phyloP scores from a whole-genome alignment of 2,113 vertebrate genomes.

The Pluvianellus socialis region DNA sequence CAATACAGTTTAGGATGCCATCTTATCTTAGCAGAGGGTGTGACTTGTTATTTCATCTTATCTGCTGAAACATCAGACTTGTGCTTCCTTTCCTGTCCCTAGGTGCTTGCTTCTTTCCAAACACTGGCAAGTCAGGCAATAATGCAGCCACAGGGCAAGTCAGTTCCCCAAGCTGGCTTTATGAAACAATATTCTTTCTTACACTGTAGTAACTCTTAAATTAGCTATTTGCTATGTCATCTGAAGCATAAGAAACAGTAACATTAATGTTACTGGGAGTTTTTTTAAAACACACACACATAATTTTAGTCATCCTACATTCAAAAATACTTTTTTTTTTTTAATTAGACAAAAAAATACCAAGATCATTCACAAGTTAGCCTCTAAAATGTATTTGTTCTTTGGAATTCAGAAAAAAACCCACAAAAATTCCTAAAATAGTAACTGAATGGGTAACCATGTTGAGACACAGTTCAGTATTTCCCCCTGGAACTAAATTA shows the following conservation, averaged over 20 bases:
- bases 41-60: neutral
- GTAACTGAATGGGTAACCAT: neutral
- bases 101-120: neutral
- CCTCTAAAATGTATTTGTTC: neutral
- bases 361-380: neutral
- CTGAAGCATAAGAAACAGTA: neutral
- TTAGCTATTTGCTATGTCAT: neutral
- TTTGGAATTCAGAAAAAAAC: neutral
- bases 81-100: neutral
- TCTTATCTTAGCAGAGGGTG: neutral
- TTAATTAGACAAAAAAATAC: neutral
- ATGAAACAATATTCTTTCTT: neutral
- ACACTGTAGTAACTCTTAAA: neutral
- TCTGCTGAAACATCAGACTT: neutral
- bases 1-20: neutral
- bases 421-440: neutral
- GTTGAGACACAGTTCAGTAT: neutral
- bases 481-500: neutral
- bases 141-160: neutral
- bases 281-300: fast-evolving
- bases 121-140: neutral
- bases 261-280: neutral
- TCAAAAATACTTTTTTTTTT: neutral
- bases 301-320: neutral
- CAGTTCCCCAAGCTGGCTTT: neutral